Percentiles rank a stretch among this genome's conserved stretches.
Evolutionary conservation across 2,888 invertebrate genomes (phyloP).

Genomic region (Chymomyza procnemis): DNA sequence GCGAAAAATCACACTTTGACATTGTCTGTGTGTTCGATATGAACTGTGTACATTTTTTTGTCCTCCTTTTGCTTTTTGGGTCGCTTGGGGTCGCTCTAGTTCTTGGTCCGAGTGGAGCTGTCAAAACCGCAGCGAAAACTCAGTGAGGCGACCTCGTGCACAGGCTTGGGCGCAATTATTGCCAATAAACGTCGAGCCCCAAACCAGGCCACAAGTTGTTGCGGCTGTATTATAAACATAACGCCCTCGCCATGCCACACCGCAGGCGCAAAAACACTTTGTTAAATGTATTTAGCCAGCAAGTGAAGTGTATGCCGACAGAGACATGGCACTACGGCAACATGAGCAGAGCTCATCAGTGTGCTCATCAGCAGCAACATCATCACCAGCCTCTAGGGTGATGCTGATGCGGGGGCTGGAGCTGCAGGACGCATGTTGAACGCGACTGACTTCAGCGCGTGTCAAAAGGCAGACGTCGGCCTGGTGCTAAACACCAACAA

Average conservation of each 20-base stretch:
- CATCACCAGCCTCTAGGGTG: slow-evolving; percentile 40
- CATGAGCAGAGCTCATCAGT: neutral
- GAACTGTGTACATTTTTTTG: neutral
- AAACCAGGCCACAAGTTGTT: slow-evolving; percentile 26
- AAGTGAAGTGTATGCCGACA: slow-evolving; percentile 37
- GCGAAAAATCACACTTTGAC: slow-evolving; percentile 76
- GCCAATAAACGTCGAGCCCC: slow-evolving; percentile 69
- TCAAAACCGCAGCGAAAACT: slow-evolving; percentile 16
- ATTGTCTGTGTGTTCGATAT: slow-evolving; percentile 52
- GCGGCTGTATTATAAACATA: slow-evolving; percentile 41
- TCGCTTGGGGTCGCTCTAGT: slow-evolving; percentile 26
- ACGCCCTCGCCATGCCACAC: slow-evolving; percentile 55
- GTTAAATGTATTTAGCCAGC: slow-evolving; percentile 56
- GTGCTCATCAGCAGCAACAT: slow-evolving; percentile 35
- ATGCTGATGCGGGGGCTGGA: slow-evolving; percentile 24
- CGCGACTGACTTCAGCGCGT: slow-evolving; percentile 18
- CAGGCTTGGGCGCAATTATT: slow-evolving; percentile 63
- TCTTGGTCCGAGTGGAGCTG: slow-evolving; percentile 28
- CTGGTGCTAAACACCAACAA: neutral
- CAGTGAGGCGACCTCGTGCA: slow-evolving; percentile 9
- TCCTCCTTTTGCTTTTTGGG: neutral
- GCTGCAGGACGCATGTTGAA: slow-evolving; percentile 8
- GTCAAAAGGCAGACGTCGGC: slow-evolving; percentile 25
- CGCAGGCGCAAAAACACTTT: slow-evolving; percentile 68
- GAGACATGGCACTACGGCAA: neutral